Percentiles rank a stretch among this genome's conserved stretches.
phyloP scores from a whole-genome alignment of 2,797 vertebrate species.

The Tenualosa ilisha region DNA sequence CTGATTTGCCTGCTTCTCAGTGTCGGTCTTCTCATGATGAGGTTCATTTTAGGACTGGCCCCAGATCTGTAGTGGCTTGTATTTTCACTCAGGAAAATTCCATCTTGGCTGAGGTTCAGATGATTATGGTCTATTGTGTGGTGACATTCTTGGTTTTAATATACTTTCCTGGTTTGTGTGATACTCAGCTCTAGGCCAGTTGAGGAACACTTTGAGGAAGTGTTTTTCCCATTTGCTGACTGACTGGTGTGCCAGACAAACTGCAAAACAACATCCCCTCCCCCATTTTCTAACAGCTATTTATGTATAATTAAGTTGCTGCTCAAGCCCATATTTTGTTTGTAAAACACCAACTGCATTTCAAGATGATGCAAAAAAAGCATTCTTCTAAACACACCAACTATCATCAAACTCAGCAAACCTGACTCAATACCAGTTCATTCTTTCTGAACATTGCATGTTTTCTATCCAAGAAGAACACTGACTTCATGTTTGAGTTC shows the following conservation, averaged over 20 bases:
- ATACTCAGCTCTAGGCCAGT: not conserved
- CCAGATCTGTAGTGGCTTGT: conserved; percentile 12
- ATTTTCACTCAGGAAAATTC: not conserved
- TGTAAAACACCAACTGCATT: too few relatives aligned
- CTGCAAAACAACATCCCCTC: not conserved
- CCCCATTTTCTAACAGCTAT: too few relatives aligned
- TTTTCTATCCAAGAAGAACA: too few relatives aligned
- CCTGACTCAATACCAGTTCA: too few relatives aligned
- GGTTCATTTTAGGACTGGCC: not conserved
- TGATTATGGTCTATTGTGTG: conserved; percentile 3
- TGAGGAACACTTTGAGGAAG: not conserved
- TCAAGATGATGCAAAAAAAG: too few relatives aligned
- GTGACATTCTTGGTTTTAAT: not conserved
- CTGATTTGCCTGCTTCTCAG: not conserved
- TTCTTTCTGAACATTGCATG: too few relatives aligned
- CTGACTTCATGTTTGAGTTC: too few relatives aligned
- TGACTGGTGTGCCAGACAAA: not conserved
- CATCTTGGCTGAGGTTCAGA: not conserved
- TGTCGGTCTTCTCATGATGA: not conserved
- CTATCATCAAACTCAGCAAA: too few relatives aligned
- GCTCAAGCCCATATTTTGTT: too few relatives aligned
- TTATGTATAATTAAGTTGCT: too few relatives aligned
- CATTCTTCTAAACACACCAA: too few relatives aligned
- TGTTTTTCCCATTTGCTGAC: not conserved
- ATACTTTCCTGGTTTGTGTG: not conserved